phyloP scores from a whole-genome alignment of 2,888 invertebrate genomes.

The Carcina quercana region DNA sequence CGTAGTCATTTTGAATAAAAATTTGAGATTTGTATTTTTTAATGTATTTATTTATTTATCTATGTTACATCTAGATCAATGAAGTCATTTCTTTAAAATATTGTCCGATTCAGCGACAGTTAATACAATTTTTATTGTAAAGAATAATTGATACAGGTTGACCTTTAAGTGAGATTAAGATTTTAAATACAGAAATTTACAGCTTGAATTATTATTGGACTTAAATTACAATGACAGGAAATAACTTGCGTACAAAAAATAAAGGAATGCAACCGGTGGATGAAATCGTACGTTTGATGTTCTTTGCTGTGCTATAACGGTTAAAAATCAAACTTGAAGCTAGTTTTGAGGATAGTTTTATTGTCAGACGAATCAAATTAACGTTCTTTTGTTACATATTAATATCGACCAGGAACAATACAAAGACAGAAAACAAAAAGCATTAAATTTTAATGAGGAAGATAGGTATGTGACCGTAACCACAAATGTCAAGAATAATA shows the following conservation, averaged over 20 bases:
- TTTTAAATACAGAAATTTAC: constrained; percentile 7
- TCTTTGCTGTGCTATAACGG: constrained; percentile 20
- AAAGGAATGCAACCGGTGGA: constrained; percentile 2
- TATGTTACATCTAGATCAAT: too few relatives aligned
- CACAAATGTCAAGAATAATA: constrained; percentile 29
- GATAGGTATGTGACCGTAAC: constrained; percentile 41
- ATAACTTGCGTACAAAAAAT: constrained; percentile 6
- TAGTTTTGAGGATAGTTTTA: too few relatives aligned
- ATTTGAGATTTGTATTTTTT: too few relatives aligned
- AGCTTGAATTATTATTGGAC: constrained; percentile 11
- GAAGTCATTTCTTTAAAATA: too few relatives aligned
- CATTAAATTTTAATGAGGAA: too few relatives aligned
- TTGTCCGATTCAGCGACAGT: too few relatives aligned
- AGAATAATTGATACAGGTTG: constrained; percentile 4
- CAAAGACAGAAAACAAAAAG: constrained; percentile 7
- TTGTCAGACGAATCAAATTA: too few relatives aligned
- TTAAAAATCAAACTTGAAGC: constrained; percentile 27
- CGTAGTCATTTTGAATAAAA: too few relatives aligned
- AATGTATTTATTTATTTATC: too few relatives aligned
- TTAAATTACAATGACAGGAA: constrained; percentile 6
- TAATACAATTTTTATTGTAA: constrained; percentile 7
- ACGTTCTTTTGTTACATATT: too few relatives aligned
- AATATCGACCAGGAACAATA: too few relatives aligned
- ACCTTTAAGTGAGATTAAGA: constrained; percentile 11
- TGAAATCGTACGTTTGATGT: constrained; percentile 15